phyloP scores from a whole-genome alignment of 2,888 invertebrate genomes.

The Ceriagrion tenellum region DNA sequence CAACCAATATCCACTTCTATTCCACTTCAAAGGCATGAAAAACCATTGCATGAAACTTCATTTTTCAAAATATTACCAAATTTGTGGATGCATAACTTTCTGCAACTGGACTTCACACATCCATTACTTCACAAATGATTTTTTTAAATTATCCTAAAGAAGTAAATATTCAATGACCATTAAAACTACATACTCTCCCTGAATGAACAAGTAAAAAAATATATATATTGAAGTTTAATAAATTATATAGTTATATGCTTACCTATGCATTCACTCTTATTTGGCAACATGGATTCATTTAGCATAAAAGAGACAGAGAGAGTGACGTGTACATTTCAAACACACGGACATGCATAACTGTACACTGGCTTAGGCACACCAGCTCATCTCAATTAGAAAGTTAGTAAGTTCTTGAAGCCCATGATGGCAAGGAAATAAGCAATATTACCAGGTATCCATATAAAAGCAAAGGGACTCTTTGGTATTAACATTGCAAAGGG shows the following conservation, averaged over 20 bases:
- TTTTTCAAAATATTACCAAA: neutral
- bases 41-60: neutral
- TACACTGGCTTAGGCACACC: too few relatives aligned
- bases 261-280: neutral
- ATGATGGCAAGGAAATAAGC: neutral
- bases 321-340: too few relatives aligned
- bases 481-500: neutral
- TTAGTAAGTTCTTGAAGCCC: neutral
- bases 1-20: too few relatives aligned
- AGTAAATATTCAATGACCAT: neutral
- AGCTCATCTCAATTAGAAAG: too few relatives aligned
- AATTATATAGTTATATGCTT: neutral
- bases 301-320: neutral
- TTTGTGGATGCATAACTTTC: neutral
- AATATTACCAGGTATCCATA: neutral
- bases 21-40: neutral
- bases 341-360: too few relatives aligned
- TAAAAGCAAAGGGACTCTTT: neutral
- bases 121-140: neutral
- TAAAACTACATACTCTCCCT: neutral
- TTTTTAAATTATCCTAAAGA: neutral
- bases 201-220: neutral
- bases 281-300: neutral
- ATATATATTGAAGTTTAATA: neutral
- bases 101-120: neutral